Evolutionary conservation across 92 coral and sea anemone species (phyloP).

Genomic region (Blastomussa wellsi): DNA sequence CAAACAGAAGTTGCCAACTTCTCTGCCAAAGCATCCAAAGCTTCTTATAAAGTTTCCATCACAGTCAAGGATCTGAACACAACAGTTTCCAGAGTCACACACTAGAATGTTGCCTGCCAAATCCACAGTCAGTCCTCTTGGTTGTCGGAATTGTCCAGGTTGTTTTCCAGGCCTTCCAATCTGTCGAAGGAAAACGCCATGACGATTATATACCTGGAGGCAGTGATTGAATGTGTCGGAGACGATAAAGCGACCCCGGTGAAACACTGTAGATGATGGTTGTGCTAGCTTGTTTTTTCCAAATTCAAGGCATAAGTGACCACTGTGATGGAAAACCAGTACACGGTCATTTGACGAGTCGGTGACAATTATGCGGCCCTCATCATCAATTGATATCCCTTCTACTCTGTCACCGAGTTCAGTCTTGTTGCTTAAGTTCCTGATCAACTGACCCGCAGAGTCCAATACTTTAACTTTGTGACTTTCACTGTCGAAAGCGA

Average conservation of each 20-base stretch:
- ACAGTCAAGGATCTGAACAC: constrained; percentile 63
- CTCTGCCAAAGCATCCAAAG: constrained; percentile 54
- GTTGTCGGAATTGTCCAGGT: constrained; percentile 57
- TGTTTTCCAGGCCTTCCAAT: constrained; percentile 63
- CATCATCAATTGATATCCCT: constrained; percentile 62
- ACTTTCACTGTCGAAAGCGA: constrained; percentile 55
- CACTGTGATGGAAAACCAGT: constrained; percentile 58
- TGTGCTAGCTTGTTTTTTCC: constrained; percentile 45
- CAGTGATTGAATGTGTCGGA: constrained; percentile 75
- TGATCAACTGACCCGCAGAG: constrained; percentile 46
- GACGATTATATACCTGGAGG: constrained; percentile 59
- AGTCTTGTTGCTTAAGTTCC: constrained; percentile 22
- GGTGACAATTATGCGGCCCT: constrained; percentile 60
- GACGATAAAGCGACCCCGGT: constrained; percentile 60
- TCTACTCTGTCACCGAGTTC: constrained; percentile 64
- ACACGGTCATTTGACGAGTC: constrained; percentile 57
- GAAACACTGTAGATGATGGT: constrained; percentile 65
- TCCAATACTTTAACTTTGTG: constrained; percentile 41
- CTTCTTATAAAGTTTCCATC: constrained; percentile 64
- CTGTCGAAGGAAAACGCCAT: constrained; percentile 52
- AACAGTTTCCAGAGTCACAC: constrained; percentile 67
- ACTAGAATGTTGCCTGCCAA: constrained; percentile 55
- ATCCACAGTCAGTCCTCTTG: constrained; percentile 64
- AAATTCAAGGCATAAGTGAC: constrained; percentile 58
- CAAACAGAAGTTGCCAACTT: constrained; percentile 52